Evolutionary conservation across 2,888 invertebrate genomes (phyloP).

Genomic region (Nebria brevicollis): DNA sequence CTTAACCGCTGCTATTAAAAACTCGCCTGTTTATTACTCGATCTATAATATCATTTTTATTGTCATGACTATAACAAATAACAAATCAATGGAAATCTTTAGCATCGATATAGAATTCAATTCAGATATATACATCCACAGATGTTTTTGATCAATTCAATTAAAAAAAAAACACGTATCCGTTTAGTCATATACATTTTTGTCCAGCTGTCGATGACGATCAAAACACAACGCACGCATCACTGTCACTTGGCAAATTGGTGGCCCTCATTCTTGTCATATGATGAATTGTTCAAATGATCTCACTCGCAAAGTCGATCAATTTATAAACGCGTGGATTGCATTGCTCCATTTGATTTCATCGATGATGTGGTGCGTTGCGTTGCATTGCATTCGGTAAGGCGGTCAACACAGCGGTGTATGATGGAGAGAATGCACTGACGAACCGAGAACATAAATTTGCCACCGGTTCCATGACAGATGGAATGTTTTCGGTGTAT

Average conservation of each 20-base stretch:
- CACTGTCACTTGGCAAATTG: constrained; percentile 28
- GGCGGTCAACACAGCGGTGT: background rate
- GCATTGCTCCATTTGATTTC: constrained; percentile 10
- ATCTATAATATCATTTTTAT: background rate
- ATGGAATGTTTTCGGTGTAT: background rate
- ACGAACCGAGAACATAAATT: background rate
- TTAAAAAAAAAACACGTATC: too few relatives aligned
- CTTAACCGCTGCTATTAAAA: background rate
- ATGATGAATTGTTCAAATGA: constrained; percentile 41
- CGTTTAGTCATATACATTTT: too few relatives aligned
- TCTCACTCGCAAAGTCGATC: constrained; percentile 26
- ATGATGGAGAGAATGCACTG: background rate
- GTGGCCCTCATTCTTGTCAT: constrained; percentile 29
- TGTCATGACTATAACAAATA: background rate
- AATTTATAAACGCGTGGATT: constrained; percentile 18
- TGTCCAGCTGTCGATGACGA: background rate
- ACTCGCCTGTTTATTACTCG: background rate
- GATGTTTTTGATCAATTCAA: too few relatives aligned
- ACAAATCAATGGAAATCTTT: too few relatives aligned
- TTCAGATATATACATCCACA: too few relatives aligned
- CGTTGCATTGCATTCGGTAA: background rate
- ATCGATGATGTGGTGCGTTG: background rate
- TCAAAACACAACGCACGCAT: background rate
- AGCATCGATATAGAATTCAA: too few relatives aligned
- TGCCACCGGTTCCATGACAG: background rate